A percentile compares a stretch with the other conserved stretches of the same genome.
phyloP scores from a whole-genome alignment of 2,888 invertebrate species.

The Brenthis hecate region DNA sequence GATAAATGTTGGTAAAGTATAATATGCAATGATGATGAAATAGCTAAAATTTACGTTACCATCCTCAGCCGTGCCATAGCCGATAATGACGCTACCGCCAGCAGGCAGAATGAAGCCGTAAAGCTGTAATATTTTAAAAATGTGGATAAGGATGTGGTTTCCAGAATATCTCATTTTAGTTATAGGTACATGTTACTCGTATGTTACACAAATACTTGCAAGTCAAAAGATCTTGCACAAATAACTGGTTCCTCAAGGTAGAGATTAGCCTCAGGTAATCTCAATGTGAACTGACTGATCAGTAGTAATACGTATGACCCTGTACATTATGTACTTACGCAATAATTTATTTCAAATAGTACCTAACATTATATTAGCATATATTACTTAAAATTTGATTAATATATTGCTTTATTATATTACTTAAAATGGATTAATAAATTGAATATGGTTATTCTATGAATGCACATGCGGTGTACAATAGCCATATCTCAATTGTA shows the following conservation, averaged over 20 bases:
- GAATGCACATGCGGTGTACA: too few relatives aligned
- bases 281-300: slow-evolving; percentile 47
- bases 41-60: slow-evolving; percentile 64
- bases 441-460: too few relatives aligned
- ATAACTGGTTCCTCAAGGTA: slow-evolving; percentile 45
- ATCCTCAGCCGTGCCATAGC: slow-evolving; percentile 86
- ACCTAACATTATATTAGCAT: too few relatives aligned
- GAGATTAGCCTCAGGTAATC: slow-evolving; percentile 51
- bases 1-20: neutral
- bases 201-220: too few relatives aligned
- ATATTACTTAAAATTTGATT: too few relatives aligned
- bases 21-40: neutral
- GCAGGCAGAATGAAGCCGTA: slow-evolving; percentile 78
- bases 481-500: too few relatives aligned
- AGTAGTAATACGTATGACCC: slow-evolving; percentile 28
- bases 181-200: neutral
- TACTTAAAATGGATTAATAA: too few relatives aligned
- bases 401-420: too few relatives aligned
- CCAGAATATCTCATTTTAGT: neutral
- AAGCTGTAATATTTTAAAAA: slow-evolving; percentile 71
- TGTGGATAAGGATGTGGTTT: slow-evolving; percentile 11
- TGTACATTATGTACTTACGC: neutral
- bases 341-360: neutral
- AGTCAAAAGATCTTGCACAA: slow-evolving; percentile 11
- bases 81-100: slow-evolving; percentile 85